A percentile compares a stretch with the other conserved stretches of the same genome.
phyloP scores from a whole-genome alignment of 2,797 vertebrate genomes.

The Bovichtus variegatus region DNA sequence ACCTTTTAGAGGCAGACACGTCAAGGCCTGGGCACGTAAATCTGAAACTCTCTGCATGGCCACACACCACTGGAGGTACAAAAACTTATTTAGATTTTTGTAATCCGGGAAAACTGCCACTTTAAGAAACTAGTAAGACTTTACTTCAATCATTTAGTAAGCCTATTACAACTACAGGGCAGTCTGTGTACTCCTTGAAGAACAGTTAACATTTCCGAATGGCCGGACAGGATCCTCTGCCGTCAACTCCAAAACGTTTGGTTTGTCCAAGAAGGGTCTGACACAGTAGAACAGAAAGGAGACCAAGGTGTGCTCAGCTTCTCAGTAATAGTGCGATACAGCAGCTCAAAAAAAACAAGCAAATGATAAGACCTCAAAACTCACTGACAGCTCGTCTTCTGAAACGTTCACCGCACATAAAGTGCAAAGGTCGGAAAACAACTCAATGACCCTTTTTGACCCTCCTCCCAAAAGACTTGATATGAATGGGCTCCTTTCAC shows the following conservation, averaged over 20 bases:
- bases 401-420: not conserved
- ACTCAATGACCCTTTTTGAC: slow-evolving; percentile 14
- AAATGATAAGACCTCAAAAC: not conserved
- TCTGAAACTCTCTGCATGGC: not conserved
- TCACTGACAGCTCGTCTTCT: not conserved
- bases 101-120: not conserved
- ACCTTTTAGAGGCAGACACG: not conserved
- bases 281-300: not conserved
- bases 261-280: not conserved
- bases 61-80: not conserved
- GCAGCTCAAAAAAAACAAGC: not conserved
- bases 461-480: not conserved
- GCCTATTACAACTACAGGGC: not conserved
- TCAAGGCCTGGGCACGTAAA: not conserved
- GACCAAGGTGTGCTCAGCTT: not conserved
- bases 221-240: not conserved
- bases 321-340: not conserved
- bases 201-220: not conserved
- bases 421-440: slow-evolving; percentile 28
- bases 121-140: not conserved
- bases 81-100: not conserved
- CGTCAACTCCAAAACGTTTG: not conserved
- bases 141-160: not conserved
- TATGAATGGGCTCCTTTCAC: slow-evolving; percentile 11
- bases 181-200: not conserved